These are phyloP conservation scores for Chrysoperla carnea DNA, from an alignment of 1,140 invertebrate species.

Conservation along the genomic window DNA sequence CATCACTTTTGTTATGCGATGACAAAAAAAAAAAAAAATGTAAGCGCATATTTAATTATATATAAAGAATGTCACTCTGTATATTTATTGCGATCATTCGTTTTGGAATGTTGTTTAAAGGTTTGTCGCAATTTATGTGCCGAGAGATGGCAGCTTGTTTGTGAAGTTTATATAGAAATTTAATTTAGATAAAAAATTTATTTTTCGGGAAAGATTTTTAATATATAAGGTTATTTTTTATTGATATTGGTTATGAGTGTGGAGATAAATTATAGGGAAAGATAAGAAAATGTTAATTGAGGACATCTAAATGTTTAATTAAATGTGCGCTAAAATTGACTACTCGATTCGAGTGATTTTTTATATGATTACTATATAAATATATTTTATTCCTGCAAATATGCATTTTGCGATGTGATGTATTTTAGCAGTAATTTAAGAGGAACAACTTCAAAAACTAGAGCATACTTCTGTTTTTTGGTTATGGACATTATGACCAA, in stretches of 20 bases:
- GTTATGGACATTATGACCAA: constrained; percentile 17
- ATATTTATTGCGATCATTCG: too few relatives aligned
- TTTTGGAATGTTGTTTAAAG: too few relatives aligned
- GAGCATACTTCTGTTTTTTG: constrained; percentile 26
- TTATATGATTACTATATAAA: constrained; percentile 50
- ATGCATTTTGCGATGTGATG: constrained; percentile 62
- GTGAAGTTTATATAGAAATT: too few relatives aligned
- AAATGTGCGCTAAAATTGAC: neutral
- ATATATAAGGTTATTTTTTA: too few relatives aligned
- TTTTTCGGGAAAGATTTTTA: too few relatives aligned
- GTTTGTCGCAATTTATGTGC: too few relatives aligned
- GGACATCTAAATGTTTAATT: too few relatives aligned
- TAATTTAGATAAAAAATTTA: too few relatives aligned
- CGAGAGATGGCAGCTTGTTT: too few relatives aligned
- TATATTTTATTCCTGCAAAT: constrained; percentile 61
- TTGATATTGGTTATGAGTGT: too few relatives aligned
- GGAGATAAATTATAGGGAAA: too few relatives aligned
- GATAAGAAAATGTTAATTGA: too few relatives aligned
- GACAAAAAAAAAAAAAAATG: constrained; percentile 12
- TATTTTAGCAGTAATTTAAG: constrained; percentile 58
- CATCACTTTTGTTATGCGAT: constrained; percentile 20
- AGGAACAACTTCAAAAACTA: constrained; percentile 22
- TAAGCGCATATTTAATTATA: constrained; percentile 12
- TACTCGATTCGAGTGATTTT: constrained; percentile 30
- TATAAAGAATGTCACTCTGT: constrained; percentile 8